These are phyloP conservation scores for Gryllus bimaculatus DNA, from an alignment of 1,140 invertebrate genomes.

Conservation along the genomic window DNA sequence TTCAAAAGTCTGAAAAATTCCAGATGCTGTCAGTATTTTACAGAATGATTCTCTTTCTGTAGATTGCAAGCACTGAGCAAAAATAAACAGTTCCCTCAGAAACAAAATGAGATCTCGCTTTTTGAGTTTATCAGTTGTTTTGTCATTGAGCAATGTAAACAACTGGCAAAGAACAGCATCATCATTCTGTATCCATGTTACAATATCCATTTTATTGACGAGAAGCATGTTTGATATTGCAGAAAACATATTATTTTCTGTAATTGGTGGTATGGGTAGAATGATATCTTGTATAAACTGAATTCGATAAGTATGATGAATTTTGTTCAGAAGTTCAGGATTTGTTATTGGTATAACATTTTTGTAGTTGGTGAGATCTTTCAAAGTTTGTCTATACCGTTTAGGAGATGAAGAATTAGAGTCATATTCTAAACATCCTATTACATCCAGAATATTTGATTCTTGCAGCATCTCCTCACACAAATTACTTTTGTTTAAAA, in stretches of 20 bases:
- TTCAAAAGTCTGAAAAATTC: not conserved
- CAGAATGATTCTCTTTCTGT: not conserved
- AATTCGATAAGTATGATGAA: not conserved
- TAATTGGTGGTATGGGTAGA: not conserved
- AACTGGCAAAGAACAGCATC: not conserved
- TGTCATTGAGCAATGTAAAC: not conserved
- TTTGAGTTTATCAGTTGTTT: not conserved
- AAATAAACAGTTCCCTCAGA: not conserved
- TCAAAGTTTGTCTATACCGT: not conserved
- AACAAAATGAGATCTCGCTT: not conserved
- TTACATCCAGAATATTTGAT: not conserved
- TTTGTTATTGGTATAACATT: not conserved
- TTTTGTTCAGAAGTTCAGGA: not conserved
- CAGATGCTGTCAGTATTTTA: not conserved
- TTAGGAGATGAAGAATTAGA: not conserved
- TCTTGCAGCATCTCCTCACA: not conserved
- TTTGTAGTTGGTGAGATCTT: not conserved
- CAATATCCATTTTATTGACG: not conserved
- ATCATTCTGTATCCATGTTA: not conserved
- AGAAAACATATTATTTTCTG: not conserved
- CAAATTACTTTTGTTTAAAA: not conserved
- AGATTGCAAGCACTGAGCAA: not conserved
- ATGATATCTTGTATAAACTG: not conserved
- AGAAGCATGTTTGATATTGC: not conserved
- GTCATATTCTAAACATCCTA: not conserved